Evolutionary conservation across 2,888 invertebrate species (phyloP).

Genomic region (Pterobdella sp.): DNA sequence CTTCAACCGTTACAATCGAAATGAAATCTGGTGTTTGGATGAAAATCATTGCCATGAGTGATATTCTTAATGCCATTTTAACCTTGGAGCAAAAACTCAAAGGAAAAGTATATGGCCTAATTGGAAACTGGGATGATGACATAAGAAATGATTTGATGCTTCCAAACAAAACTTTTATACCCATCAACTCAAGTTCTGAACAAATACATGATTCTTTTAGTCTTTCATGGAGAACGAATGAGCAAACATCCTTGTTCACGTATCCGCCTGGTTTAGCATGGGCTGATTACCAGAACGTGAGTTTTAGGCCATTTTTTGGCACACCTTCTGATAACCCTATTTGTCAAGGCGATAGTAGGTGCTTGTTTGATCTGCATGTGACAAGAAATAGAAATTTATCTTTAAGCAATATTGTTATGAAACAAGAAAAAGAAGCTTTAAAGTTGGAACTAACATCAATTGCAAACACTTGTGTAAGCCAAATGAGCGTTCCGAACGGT

Average conservation of each 20-base stretch:
- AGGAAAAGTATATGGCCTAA: conserved; percentile 21
- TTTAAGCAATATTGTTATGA: no score
- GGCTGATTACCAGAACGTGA: conserved; percentile 25
- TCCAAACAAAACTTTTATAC: conserved; percentile 17
- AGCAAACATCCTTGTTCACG: not conserved
- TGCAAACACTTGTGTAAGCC: no score
- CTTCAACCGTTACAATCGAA: not conserved
- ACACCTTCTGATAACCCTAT: not conserved
- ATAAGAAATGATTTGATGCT: conserved; percentile 26
- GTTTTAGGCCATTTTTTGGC: conserved; percentile 21
- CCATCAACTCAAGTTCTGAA: conserved; percentile 7
- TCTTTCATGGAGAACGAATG: conserved; percentile 14
- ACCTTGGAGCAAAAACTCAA: not conserved
- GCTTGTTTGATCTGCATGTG: conserved; percentile 20
- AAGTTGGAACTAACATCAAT: no score
- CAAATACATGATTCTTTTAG: conserved; percentile 28
- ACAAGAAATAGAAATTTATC: conserved; percentile 20
- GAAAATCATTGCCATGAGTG: conserved; percentile 5
- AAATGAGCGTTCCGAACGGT: no score
- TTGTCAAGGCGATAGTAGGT: conserved; percentile 12
- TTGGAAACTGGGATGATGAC: conserved; percentile 30
- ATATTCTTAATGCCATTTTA: conserved; percentile 12
- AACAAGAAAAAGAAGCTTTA: no score
- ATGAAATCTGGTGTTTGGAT: not conserved
- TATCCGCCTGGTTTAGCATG: conserved; percentile 21